Percentiles rank a stretch among this genome's conserved stretches.
These are phyloP conservation scores for Parapristionchus giblindavisi DNA, from an alignment of 2,888 invertebrate genomes.

Conservation along the genomic window DNA sequence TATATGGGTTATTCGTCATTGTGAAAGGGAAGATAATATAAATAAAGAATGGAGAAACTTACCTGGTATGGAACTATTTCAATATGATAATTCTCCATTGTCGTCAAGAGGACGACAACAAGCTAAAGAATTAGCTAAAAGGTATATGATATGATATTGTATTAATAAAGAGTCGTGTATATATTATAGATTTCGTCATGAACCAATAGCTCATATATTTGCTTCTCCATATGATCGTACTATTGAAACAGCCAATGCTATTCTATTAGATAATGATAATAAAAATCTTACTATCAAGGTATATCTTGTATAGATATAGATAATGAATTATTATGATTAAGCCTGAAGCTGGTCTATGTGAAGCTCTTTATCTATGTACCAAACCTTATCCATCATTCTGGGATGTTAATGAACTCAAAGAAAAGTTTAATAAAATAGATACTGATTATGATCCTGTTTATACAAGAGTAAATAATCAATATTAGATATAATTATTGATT, in stretches of 20 bases:
- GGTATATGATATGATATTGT: background rate
- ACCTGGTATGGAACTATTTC: constrained; percentile 40
- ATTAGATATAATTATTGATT: background rate
- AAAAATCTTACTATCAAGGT: constrained; percentile 57
- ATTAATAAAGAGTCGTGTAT: constrained; percentile 9
- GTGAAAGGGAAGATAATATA: constrained; percentile 60
- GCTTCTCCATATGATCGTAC: constrained; percentile 67
- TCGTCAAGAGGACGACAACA: constrained; percentile 60
- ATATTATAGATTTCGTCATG: constrained; percentile 50
- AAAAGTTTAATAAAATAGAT: constrained; percentile 59
- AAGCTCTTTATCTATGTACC: constrained; percentile 64
- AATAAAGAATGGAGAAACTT: constrained; percentile 37
- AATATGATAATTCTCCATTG: constrained; percentile 62
- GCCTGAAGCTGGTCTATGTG: constrained; percentile 63
- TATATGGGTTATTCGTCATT: constrained; percentile 65
- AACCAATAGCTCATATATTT: constrained; percentile 58
- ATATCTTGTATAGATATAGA: background rate
- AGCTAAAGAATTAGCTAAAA: constrained; percentile 55
- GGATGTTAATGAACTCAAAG: constrained; percentile 54
- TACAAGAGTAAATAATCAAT: constrained; percentile 44
- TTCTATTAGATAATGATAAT: constrained; percentile 49
- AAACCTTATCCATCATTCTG: constrained; percentile 57
- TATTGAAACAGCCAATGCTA: constrained; percentile 60
- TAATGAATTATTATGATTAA: background rate
- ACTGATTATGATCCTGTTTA: constrained; percentile 58